Evolutionary conservation across 1,140 invertebrate species (phyloP).

Genomic region (Caenorhabditis tropicalis): DNA sequence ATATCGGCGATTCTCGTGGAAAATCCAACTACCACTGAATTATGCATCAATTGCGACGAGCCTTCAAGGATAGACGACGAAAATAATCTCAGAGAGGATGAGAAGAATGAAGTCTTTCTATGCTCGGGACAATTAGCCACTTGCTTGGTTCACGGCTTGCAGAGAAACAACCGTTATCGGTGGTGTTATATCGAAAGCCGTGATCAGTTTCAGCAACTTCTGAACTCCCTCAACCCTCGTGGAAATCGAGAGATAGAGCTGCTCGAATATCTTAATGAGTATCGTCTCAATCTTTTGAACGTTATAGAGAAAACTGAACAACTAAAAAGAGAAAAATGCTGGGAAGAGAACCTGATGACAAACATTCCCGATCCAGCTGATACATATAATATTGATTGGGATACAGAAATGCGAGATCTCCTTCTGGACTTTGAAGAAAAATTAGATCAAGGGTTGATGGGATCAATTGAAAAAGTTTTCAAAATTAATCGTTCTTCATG

Average conservation of each 20-base stretch:
- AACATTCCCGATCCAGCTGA: constrained; percentile 43
- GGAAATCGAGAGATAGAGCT: constrained; percentile 49
- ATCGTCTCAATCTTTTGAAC: not conserved
- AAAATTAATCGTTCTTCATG: constrained; percentile 39
- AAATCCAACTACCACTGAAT: not conserved
- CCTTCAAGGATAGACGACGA: not conserved
- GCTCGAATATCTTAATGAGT: constrained; percentile 48
- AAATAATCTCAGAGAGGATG: not conserved
- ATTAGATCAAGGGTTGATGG: constrained; percentile 51
- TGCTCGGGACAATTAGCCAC: constrained; percentile 50
- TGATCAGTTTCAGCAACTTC: not conserved
- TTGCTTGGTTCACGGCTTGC: constrained; percentile 26
- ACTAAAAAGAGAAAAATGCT: not conserved
- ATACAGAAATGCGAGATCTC: constrained; percentile 49
- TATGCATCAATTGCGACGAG: not conserved
- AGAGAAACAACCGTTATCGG: not conserved
- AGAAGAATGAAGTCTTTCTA: not conserved
- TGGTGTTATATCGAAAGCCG: constrained; percentile 12
- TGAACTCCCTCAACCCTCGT: constrained; percentile 46
- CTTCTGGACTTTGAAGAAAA: constrained; percentile 58
- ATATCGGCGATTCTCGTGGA: constrained; percentile 47
- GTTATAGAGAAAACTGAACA: constrained; percentile 16
- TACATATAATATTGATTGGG: constrained; percentile 51
- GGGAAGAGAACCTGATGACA: not conserved
- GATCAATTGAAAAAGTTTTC: not conserved